Conservation (phyloP, 2,797 vertebrate genomes). For the Gymnoscopelus braueri region DNA sequence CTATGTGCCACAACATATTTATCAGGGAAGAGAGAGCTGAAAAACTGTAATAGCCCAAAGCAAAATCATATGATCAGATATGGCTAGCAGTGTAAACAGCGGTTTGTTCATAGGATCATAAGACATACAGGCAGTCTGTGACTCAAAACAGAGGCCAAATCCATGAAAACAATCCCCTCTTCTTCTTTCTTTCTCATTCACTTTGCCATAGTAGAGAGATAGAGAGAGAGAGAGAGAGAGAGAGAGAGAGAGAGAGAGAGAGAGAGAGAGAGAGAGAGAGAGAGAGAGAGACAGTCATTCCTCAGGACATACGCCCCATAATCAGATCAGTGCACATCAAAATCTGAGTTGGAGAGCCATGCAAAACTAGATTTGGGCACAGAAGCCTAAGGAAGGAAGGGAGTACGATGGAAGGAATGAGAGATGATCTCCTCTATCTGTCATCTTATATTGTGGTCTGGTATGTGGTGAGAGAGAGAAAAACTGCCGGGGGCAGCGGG, state of each 20-base stretch:
- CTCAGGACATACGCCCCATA: constrained; percentile 24
- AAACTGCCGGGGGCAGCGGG: not conserved
- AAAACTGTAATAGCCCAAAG: constrained; percentile 23
- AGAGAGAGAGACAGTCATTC: constrained; percentile 10
- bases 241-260: not conserved
- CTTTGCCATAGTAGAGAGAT: not conserved
- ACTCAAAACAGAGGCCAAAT: constrained; percentile 37
- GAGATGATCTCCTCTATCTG: constrained; percentile 33
- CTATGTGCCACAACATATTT: constrained; percentile 7
- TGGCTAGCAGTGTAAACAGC: constrained; percentile 47
- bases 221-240: not conserved
- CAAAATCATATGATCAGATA: constrained; percentile 55
- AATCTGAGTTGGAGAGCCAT: constrained; percentile 19
- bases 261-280: not conserved
- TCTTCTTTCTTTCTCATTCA: constrained; percentile 31
- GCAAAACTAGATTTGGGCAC: constrained; percentile 5
- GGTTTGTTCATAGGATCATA: constrained; percentile 66
- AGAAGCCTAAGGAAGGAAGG: constrained; percentile 10
- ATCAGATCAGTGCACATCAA: constrained; percentile 30
- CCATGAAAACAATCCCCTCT: constrained; percentile 23
- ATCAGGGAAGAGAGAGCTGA: not conserved
- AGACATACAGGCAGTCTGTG: constrained; percentile 51
- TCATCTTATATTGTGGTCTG: constrained; percentile 51
- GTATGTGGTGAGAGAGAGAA: constrained; percentile 36
- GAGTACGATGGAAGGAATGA: constrained; percentile 23